phyloP scores from a whole-genome alignment of 1,140 invertebrate species.

The Caenorhabditis latens region DNA sequence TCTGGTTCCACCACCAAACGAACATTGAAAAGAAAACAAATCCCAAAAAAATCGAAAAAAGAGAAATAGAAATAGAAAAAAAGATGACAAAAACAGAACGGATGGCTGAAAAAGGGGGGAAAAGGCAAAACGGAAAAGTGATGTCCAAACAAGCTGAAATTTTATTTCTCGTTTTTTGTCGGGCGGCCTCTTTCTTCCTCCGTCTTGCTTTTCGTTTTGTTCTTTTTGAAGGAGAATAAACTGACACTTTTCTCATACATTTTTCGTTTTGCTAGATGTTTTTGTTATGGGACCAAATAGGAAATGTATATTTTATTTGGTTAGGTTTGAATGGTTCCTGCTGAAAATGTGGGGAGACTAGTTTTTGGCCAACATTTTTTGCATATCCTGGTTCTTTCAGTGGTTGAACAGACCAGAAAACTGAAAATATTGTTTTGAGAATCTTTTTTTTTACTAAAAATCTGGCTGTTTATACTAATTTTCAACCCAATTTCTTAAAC shows the following conservation, averaged over 20 bases:
- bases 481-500: too few relatives aligned
- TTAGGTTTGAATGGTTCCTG: too few relatives aligned
- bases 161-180: background rate
- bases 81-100: constrained; percentile 22
- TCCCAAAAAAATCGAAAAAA: background rate
- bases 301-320: background rate
- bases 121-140: constrained; percentile 17
- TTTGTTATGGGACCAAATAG: background rate
- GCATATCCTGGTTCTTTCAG: too few relatives aligned
- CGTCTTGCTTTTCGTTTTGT: background rate
- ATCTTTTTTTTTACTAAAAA: too few relatives aligned
- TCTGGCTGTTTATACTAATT: too few relatives aligned
- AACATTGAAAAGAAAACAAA: background rate
- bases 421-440: too few relatives aligned
- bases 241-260: background rate
- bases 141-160: constrained; percentile 35
- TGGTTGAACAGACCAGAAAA: too few relatives aligned
- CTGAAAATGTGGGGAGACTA: too few relatives aligned
- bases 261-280: background rate
- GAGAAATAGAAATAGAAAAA: background rate
- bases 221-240: too few relatives aligned
- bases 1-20: background rate
- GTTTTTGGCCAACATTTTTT: too few relatives aligned
- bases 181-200: background rate
- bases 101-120: background rate